A percentile compares a stretch with the other conserved stretches of the same genome.
phyloP scores from a whole-genome alignment of 2,113 vertebrate genomes.

The Actenoides hombroni region DNA sequence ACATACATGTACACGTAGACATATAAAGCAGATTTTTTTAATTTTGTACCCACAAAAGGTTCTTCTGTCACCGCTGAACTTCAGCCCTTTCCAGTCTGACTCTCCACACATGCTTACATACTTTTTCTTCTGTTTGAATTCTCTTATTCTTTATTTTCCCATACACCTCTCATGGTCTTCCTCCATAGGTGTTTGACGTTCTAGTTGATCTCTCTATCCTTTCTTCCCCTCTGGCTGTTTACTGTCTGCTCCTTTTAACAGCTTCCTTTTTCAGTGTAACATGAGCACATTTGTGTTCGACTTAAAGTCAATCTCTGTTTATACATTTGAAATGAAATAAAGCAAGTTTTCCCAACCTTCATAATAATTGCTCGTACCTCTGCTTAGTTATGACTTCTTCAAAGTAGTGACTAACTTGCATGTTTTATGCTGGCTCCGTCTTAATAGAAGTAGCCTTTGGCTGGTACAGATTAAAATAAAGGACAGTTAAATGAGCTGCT shows the following conservation, averaged over 20 bases:
- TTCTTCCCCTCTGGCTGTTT: not conserved
- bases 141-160: not conserved
- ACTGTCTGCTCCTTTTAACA: not conserved
- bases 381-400: not conserved
- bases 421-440: not conserved
- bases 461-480: not conserved
- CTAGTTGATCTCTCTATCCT: not conserved
- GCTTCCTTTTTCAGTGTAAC: not conserved
- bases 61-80: not conserved
- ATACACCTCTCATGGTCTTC: not conserved
- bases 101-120: not conserved
- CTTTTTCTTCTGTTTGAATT: not conserved
- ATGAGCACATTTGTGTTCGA: not conserved
- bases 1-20: accelerated
- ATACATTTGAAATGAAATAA: not conserved
- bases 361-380: not conserved
- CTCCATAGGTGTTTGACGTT: not conserved
- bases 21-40: not conserved
- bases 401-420: not conserved
- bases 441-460: not conserved
- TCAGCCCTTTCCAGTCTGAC: not conserved
- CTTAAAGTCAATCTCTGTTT: not conserved
- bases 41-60: not conserved
- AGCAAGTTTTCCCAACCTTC: not conserved
- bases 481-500: not conserved